phyloP scores from a whole-genome alignment of 1,140 invertebrate species.

The Lordiphosa clarofinis region DNA sequence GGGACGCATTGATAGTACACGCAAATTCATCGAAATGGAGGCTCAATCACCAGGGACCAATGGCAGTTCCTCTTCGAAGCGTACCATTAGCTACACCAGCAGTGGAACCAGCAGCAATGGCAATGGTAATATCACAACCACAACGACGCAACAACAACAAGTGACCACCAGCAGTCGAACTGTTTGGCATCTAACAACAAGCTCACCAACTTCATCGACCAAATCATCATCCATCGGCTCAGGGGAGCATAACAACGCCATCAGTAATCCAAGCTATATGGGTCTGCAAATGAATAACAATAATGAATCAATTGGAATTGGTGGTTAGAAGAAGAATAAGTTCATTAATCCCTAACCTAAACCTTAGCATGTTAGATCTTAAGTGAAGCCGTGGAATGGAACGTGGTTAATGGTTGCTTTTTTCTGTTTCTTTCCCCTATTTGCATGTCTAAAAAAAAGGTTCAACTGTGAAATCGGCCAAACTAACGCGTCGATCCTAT shows the following conservation, averaged over 20 bases:
- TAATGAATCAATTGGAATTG: constrained; percentile 68
- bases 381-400: constrained; percentile 10
- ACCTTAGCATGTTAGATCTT: constrained; percentile 13
- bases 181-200: constrained; percentile 73
- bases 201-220: constrained; percentile 66
- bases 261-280: constrained; percentile 79
- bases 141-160: constrained; percentile 39
- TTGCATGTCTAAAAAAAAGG: constrained; percentile 47
- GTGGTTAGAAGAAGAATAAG: constrained; percentile 54
- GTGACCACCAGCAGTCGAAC: constrained; percentile 68
- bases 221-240: constrained; percentile 62
- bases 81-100: constrained; percentile 55
- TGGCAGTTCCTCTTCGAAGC: constrained; percentile 26
- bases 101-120: constrained; percentile 70
- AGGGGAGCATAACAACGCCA: constrained; percentile 70
- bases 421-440: constrained; percentile 17
- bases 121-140: constrained; percentile 61
- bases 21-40: constrained; percentile 74
- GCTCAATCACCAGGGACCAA: constrained; percentile 42
- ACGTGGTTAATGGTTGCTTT: constrained; percentile 23
- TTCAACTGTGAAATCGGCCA: constrained; percentile 60
- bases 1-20: constrained; percentile 58
- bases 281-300: constrained; percentile 76
- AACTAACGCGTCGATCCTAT: constrained; percentile 72
- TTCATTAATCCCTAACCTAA: constrained; percentile 32